Evolutionary conservation across 1,140 invertebrate species (phyloP), one percentile per base, ranked within the genome.

Genomic region (Pentalonia nigronervosa): DNA sequence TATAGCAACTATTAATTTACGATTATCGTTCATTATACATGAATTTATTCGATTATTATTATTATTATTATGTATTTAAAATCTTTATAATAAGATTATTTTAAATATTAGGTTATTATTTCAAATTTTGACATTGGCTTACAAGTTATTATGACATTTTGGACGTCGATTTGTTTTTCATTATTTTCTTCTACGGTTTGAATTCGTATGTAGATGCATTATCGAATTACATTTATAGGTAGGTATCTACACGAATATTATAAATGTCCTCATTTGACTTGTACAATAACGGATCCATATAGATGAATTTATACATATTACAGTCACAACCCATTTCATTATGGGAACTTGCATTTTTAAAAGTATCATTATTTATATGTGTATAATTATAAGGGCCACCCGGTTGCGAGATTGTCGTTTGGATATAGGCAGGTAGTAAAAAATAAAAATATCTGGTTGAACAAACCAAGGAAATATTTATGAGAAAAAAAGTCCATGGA

Each of bases 341-440:
- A 88, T n/a, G 48, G 30, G 23, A 34, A 34, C 48, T 53, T 36
- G 48, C 48, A 11, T 53, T 89, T 53, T 89, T 89, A 34, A 21
- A 25, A 23, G 36, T 53, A 89, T 89, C 21, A 25, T 53, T 53
- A 89, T 88, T 48, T 50, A 34, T 89, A 53, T n/a, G 86, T 88
- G 34, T 34, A 88, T 36, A 88, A 88, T 88, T 23, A 34, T 23
- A 34, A 50, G 86, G 87, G 87, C 87, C 48, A 89, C 87, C 87
- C 87, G 48, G 87, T 53, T 34, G 48, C 25, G 7, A 89, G 87
- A 89, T 89, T 21, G 34, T 53, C 87, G 87, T 89, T 53, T 53
- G 48, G 48, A 89, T 89, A 41, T 41, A 41, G 41, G 41, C 4
- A 89, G n/a, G 53, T 34, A 88, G 23, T n/a, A 47, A 88, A 41